Evolutionary conservation across 2,888 invertebrate species (phyloP).

Genomic region (Epicampocera succincta): DNA sequence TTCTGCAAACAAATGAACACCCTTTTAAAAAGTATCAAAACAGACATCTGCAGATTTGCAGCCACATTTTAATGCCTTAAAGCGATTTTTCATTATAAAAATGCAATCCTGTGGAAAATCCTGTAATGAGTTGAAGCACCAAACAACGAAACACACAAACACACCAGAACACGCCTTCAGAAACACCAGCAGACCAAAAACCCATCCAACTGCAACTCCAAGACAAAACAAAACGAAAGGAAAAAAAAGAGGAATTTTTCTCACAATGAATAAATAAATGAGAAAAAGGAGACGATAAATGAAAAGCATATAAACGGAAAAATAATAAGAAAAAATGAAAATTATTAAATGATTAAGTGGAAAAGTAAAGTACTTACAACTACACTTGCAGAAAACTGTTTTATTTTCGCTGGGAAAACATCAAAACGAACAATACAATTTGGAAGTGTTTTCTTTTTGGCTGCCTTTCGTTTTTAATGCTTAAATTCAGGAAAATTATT

Average conservation of each 20-base stretch:
- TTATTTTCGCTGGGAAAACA: conserved; percentile 1
- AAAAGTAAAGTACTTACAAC: conserved; percentile 47
- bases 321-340: conserved; percentile 35
- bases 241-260: neutral
- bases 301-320: neutral
- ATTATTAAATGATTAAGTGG: conserved; percentile 60
- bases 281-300: conserved; percentile 36
- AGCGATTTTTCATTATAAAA: conserved; percentile 73
- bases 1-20: neutral
- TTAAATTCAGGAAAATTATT: conserved; percentile 41
- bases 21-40: neutral
- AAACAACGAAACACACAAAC: conserved; percentile 3
- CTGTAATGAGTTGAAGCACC: conserved; percentile 72
- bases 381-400: neutral
- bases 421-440: conserved; percentile 38
- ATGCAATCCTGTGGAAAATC: conserved; percentile 73
- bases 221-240: neutral
- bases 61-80: conserved; percentile 56
- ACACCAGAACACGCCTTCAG: neutral
- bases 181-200: neutral
- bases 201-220: neutral
- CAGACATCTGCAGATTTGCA: conserved; percentile 9
- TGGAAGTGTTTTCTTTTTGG: neutral
- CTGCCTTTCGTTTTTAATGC: neutral
- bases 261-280: conserved; percentile 34